Evolutionary conservation across 2,797 vertebrate species (phyloP).

Genomic region (Argya squamiceps): DNA sequence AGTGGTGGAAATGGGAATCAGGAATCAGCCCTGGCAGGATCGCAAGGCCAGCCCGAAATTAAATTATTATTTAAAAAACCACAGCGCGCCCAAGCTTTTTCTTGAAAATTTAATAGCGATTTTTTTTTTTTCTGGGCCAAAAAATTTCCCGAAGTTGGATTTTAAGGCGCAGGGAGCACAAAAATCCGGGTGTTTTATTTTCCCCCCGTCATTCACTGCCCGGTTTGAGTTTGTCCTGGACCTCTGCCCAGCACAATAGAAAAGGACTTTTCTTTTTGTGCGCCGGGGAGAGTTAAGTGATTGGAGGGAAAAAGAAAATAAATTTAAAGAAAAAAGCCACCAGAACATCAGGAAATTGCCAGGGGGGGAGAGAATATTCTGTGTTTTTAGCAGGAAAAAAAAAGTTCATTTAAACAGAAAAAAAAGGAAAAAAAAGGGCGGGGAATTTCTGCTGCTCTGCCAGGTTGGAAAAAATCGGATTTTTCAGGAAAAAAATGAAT

Average conservation of each 20-base stretch:
- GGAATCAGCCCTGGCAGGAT: background rate
- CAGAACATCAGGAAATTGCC: background rate
- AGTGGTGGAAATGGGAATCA: background rate
- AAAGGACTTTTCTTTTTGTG: constrained; percentile 41
- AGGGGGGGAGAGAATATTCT: background rate
- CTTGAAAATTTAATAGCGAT: background rate
- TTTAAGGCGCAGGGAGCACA: constrained; percentile 61
- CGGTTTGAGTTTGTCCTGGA: constrained; percentile 79
- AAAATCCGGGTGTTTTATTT: constrained; percentile 76
- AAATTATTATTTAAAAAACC: constrained; percentile 53
- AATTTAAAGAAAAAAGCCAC: background rate
- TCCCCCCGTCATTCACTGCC: constrained; percentile 2
- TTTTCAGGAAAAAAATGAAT: background rate
- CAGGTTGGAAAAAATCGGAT: background rate
- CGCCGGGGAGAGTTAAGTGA: background rate
- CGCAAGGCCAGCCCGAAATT: constrained; percentile 12
- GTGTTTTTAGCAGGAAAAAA: background rate
- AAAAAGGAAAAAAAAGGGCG: background rate
- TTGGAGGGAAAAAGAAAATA: background rate
- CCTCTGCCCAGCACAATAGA: constrained; percentile 70
- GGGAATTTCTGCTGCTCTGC: background rate
- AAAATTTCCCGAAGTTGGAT: constrained; percentile 47
- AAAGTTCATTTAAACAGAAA: background rate
- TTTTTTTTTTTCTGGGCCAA: constrained; percentile 68
- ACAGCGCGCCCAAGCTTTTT: constrained; percentile 37